These are phyloP conservation scores for Kryphioiulus occultus DNA, from an alignment of 2,888 invertebrate genomes.

Conservation along the genomic window DNA sequence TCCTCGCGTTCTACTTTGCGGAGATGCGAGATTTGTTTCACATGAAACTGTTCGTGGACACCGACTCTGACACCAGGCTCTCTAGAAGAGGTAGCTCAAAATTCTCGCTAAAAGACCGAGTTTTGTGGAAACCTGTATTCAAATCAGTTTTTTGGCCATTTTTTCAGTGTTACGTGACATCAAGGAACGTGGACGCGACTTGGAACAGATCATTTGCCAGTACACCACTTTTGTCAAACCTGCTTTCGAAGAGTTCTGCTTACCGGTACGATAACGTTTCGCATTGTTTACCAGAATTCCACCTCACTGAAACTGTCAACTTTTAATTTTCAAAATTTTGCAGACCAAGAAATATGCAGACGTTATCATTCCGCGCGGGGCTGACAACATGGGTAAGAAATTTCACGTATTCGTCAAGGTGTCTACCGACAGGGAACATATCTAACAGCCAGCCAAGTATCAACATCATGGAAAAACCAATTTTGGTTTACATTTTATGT, in stretches of 20 bases:
- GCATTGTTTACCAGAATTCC: not conserved
- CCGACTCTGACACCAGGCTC: constrained; percentile 96
- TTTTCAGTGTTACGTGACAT: constrained; percentile 93
- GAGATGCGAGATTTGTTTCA: constrained; percentile 94
- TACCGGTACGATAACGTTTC: constrained; percentile 73
- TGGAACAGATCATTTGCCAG: constrained; percentile 93
- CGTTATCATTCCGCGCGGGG: constrained; percentile 98
- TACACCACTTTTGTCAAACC: constrained; percentile 99
- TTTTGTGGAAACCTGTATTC: not conserved
- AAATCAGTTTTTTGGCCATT: too few species aligned
- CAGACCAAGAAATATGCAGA: constrained; percentile 99
- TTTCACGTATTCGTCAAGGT: not conserved
- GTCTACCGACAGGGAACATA: not conserved
- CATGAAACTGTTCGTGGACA: constrained; percentile 99
- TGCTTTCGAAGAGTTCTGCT: constrained; percentile 99
- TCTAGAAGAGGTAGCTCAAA: constrained; percentile 82
- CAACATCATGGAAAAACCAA: not conserved
- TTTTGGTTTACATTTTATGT: not conserved
- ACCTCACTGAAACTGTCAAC: constrained; percentile 7
- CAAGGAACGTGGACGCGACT: constrained; percentile 89
- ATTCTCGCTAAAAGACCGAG: not conserved
- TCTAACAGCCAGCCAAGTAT: not conserved
- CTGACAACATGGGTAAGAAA: constrained; percentile 89
- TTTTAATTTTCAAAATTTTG: constrained; percentile 61
- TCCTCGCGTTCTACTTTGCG: constrained; percentile 96